phyloP scores from a whole-genome alignment of 2,113 vertebrate species.

The Hoplias malabaricus region DNA sequence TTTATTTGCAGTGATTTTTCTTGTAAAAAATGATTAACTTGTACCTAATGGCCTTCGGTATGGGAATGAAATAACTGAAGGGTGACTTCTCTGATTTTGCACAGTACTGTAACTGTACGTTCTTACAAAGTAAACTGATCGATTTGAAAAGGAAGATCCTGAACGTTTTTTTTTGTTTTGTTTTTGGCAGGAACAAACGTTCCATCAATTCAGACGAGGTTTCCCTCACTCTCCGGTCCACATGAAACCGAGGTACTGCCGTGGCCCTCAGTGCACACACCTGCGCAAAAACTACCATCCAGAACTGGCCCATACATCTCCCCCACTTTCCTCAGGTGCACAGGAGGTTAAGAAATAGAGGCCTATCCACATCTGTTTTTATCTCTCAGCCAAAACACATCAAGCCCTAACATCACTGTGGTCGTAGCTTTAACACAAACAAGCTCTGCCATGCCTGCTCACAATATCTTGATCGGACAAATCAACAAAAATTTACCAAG shows the following conservation, averaged over 20 bases:
- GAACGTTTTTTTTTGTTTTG: neutral
- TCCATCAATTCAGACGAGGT: conserved; percentile 41
- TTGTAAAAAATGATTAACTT: too few species aligned
- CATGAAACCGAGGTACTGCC: conserved; percentile 48
- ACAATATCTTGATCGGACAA: neutral
- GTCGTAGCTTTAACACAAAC: neutral
- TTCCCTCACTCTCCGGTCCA: conserved; percentile 28
- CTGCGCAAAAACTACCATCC: conserved; percentile 42
- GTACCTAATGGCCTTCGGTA: too few species aligned
- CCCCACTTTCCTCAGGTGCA: conserved; percentile 16
- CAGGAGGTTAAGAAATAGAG: neutral
- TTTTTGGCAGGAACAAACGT: conserved; percentile 50
- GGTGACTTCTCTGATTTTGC: too few species aligned
- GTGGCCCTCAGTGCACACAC: conserved; percentile 28
- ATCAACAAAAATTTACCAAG: neutral
- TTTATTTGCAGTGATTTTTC: too few species aligned
- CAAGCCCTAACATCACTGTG: neutral
- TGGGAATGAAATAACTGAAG: too few species aligned
- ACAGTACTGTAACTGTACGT: too few species aligned
- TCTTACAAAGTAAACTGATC: too few species aligned
- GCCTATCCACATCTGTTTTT: too few species aligned
- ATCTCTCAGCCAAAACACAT: neutral
- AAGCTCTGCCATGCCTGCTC: neutral
- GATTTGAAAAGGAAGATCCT: too few species aligned
- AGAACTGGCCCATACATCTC: conserved; percentile 12